Base-by-base conservation (phyloP, 2,888 invertebrate genomes). In the Dromius quadrimaculatus region DNA sequence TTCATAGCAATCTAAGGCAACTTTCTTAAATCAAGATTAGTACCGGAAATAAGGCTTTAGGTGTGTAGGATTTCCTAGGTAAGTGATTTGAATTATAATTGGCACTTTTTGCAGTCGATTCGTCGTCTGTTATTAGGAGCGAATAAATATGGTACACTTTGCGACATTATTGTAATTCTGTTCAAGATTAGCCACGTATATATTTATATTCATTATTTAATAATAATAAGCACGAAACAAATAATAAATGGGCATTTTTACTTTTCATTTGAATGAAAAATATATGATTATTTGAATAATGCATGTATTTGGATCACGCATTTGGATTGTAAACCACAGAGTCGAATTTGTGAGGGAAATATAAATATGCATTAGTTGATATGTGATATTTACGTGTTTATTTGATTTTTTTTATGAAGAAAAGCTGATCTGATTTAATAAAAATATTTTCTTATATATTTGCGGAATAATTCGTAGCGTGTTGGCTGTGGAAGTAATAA, bases 331-430 rank as follows among this genome's bases (percentile, higher is more conserved):
- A 3, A 20, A 15, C 19, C 9, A 15, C 9, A 57, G 34, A 63
- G 63, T 63, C 63, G 45, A 57, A 66, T 41, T 65, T 47, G 28
- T 64, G 20, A 62, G 9, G 19, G 9, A 11, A 22, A 34, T 41
- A 50, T 66, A 54, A 66, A 66, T 66, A 66, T 66, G 66, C 66
- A 66, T 57, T 57, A 59, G 36, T 2, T 66, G 66, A 66, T 66
- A 36, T 66, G 41, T 66, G 57, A 28, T 38, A 54, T 54, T 50
- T 38, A 41, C 66, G 54, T 54, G 66, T 57, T 41, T 54, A 66
- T 66, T 22, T 20, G 41, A 28, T 63, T 54, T 41, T 23, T 54
- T 28, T 54, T 13, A 23, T n/a, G 11, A 54, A 54, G 8, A 11
- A 54, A 54, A 28, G 28, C 32, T n/a, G n/a, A n/a, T n/a, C 28